Evolutionary conservation across 1,140 invertebrate species (phyloP), one percentile per base, ranked within the genome.

Genomic region (Lanistes nyassanus): DNA sequence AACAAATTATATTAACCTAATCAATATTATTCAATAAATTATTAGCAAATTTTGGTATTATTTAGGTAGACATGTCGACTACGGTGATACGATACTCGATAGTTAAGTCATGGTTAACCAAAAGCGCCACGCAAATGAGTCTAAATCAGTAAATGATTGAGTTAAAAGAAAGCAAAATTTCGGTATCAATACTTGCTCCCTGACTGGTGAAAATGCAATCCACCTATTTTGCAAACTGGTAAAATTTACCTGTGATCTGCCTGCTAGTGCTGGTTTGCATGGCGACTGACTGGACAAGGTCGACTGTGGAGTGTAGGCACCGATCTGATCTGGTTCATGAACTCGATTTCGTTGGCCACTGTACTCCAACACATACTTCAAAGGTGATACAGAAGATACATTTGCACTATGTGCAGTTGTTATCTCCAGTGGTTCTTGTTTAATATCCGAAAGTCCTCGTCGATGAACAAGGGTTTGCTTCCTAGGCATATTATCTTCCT

Each of bases 351-450:
- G 42, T 16, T 47, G 42, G 42, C 42, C 19, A 16, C 42, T 47
- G 42, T 47, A 47, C 42, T 47, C 42, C 9, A 13, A 47, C 19
- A 16, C 42, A 47, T 47, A 47, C 0, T 47, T 16, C 42, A 6
- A 2, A 9, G 42, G 19, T 16, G 19, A 47, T 13, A 47, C 42
- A 47, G 42, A 47, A 47, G 68, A 64, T 13, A 71, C 53, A 23
- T 76, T 68, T 11, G 67, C 56, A 26, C 67, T 70, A 64, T 71
- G 69, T 76, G 75, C 70, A 67, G 78, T 76, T 58, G 55, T 75
- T 65, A 74, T 69, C 31, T 84, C 84, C 29, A 68, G 16, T 16
- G 75, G 74, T 76, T 86, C 85, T 73, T 83, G 82, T 72, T 86
- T 86, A 1, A 86, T 66, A 73, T 80, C 76, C 55, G 81, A 71